Percentiles rank a stretch among this genome's conserved stretches.
phyloP scores from a whole-genome alignment of 53 echinoderm and acorn worm species.

The Echinometra lucunter region DNA sequence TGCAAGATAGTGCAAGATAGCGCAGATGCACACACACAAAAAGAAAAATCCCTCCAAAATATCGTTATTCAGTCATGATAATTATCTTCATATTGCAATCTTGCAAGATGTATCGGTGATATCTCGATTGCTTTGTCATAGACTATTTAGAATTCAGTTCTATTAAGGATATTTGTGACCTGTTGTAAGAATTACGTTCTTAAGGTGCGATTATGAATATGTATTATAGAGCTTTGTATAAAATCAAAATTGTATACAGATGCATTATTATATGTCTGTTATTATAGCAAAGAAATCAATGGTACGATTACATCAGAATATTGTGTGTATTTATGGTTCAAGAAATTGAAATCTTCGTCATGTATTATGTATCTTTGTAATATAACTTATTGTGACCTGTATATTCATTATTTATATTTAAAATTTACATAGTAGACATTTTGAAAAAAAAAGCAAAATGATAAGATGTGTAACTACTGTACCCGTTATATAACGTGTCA shows the following conservation, averaged over 20 bases:
- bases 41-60: neutral
- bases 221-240: conserved; percentile 46
- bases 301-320: neutral
- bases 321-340: conserved; percentile 49
- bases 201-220: neutral
- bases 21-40: no score
- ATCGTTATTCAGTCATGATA: neutral
- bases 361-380: conserved; percentile 43
- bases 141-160: neutral
- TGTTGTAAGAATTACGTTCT: neutral
- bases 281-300: neutral
- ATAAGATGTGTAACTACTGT: neutral
- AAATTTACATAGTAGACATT: conserved; percentile 29
- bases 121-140: no score
- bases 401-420: conserved; percentile 61
- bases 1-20: no score
- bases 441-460: neutral
- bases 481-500: no score
- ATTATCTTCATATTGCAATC: neutral
- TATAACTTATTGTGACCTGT: conserved; percentile 50
- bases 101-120: neutral
- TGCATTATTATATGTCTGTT: conserved; percentile 4
- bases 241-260: conserved; percentile 10
- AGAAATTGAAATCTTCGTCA: conserved; percentile 28
- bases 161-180: neutral